These are phyloP conservation scores for Sitodiplosis mosellana DNA, from an alignment of 1,140 invertebrate species.

Conservation along the genomic window DNA sequence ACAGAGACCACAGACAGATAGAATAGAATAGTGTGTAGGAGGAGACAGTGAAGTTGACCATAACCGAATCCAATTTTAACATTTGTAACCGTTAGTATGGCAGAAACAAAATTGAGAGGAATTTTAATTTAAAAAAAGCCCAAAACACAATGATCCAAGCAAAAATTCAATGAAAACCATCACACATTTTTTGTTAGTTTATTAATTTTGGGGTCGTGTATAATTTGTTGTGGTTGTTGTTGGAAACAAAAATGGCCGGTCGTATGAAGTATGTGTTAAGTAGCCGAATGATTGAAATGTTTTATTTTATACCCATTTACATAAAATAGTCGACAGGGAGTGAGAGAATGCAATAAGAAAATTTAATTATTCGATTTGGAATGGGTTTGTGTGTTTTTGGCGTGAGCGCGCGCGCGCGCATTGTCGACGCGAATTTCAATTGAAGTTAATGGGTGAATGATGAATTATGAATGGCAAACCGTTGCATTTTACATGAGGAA, in stretches of 20 bases:
- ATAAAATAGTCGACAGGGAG: background rate
- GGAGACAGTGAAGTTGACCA: too few species aligned
- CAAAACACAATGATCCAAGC: background rate
- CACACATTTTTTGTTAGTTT: too few species aligned
- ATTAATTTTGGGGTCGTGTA: too few species aligned
- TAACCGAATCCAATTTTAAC: slow-evolving; percentile 3
- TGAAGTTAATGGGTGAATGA: background rate
- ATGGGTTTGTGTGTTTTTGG: background rate
- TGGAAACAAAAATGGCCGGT: too few species aligned
- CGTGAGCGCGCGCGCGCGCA: too few species aligned
- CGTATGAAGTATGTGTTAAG: background rate
- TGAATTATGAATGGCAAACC: too few species aligned
- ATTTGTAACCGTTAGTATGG: background rate
- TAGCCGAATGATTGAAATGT: background rate
- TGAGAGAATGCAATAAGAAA: background rate
- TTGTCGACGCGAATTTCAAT: background rate
- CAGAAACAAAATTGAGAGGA: background rate
- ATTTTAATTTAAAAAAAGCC: too few species aligned
- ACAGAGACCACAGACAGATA: too few species aligned
- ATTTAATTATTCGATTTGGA: background rate
- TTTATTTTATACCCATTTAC: background rate
- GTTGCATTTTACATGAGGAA: too few species aligned
- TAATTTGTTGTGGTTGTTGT: too few species aligned
- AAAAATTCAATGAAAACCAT: too few species aligned
- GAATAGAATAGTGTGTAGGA: too few species aligned